A percentile compares a stretch with the other conserved stretches of the same genome.
Conservation (phyloP, 2,113 vertebrate genomes). For the Hippopotamus amphibius region DNA sequence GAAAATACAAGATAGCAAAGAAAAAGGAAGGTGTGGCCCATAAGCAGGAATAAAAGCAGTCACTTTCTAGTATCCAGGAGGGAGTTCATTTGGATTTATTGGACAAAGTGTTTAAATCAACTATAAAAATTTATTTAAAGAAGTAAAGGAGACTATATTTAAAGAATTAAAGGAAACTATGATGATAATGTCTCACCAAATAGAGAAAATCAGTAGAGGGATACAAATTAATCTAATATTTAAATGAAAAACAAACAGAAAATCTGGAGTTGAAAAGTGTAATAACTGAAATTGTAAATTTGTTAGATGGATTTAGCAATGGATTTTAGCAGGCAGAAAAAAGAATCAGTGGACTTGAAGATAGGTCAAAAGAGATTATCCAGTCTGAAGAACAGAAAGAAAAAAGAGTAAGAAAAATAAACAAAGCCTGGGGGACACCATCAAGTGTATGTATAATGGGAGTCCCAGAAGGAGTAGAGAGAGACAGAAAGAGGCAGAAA, state of each 20-base stretch:
- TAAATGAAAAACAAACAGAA: not conserved
- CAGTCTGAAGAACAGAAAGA: not conserved
- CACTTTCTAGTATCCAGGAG: not conserved
- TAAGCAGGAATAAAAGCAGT: not conserved
- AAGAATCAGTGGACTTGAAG: not conserved
- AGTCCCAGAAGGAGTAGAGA: not conserved
- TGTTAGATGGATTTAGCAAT: not conserved
- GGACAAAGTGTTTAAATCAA: not conserved
- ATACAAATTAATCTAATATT: constrained; percentile 16
- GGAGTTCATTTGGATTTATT: not conserved
- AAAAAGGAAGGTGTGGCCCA: not conserved
- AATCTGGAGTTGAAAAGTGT: not conserved
- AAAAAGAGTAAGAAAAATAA: not conserved
- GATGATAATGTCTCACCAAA: not conserved
- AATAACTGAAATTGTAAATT: not conserved
- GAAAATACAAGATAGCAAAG: not conserved
- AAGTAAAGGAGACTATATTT: not conserved
- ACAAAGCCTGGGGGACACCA: not conserved
- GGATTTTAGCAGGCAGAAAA: not conserved
- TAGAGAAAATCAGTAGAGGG: not conserved
- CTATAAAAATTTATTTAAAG: not conserved
- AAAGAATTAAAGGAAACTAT: not conserved
- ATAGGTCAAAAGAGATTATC: not conserved
- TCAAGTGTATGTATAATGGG: not conserved
- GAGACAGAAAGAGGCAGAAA: not conserved